Evolutionary conservation across 2,113 vertebrate species (phyloP).

Genomic region (Cygnus atratus): DNA sequence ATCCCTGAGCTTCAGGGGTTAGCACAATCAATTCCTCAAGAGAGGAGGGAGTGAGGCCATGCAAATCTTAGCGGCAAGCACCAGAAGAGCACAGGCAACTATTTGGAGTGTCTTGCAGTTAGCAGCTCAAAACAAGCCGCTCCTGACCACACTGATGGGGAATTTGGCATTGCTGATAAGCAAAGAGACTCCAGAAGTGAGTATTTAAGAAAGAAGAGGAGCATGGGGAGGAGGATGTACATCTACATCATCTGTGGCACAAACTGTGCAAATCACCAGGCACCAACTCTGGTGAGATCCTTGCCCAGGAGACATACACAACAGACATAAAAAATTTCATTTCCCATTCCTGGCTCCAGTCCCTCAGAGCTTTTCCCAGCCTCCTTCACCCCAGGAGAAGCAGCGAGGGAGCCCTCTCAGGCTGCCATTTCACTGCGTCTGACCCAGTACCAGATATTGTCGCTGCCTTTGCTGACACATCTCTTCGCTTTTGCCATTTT

Average conservation of each 20-base stretch:
- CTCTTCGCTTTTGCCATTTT: not conserved
- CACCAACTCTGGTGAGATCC: not conserved
- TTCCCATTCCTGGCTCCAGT: not conserved
- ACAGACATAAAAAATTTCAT: not conserved
- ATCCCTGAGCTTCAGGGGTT: not conserved
- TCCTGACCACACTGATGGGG: not conserved
- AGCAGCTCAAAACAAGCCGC: not conserved
- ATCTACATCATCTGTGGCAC: not conserved
- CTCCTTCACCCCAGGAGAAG: not conserved
- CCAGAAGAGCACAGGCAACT: not conserved
- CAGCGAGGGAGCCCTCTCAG: not conserved
- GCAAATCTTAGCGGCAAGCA: not conserved
- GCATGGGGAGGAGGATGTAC: accelerated
- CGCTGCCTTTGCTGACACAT: not conserved
- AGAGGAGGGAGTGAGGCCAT: not conserved
- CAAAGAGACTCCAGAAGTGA: not conserved
- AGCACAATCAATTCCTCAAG: not conserved
- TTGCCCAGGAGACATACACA: not conserved
- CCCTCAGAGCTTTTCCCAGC: not conserved
- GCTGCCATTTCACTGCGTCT: not conserved
- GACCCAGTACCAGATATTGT: not conserved
- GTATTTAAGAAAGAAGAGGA: not conserved
- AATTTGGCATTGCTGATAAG: not conserved
- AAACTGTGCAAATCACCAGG: not conserved
- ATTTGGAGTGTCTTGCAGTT: not conserved